Conservation (phyloP, 2,888 invertebrate genomes). For the Euproctis similis region DNA sequence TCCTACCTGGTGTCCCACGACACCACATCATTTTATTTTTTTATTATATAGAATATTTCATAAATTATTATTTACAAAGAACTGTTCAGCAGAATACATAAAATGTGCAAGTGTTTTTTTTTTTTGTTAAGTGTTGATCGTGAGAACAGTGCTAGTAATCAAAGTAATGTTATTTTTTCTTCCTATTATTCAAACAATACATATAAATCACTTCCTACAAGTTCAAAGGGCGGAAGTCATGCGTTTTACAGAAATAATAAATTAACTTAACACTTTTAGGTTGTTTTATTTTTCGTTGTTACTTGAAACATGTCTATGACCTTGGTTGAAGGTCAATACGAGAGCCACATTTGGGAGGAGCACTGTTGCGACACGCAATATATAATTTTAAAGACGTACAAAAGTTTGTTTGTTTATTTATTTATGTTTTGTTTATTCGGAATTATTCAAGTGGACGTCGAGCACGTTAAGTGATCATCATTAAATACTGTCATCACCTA, state of each 20-base stretch:
- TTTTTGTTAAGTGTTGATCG: conserved; percentile 47
- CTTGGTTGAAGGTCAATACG: conserved; percentile 63
- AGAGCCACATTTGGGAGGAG: conserved; percentile 44
- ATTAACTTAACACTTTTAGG: conserved; percentile 60
- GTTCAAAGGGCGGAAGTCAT: conserved; percentile 69
- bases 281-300: conserved; percentile 52
- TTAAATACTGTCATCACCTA: conserved; percentile 45
- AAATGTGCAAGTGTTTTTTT: too few relatives aligned
- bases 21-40: too few relatives aligned
- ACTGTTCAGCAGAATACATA: too few relatives aligned
- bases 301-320: conserved; percentile 40
- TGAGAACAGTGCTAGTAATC: conserved; percentile 57
- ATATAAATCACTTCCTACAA: conserved; percentile 73
- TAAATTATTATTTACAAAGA: too few relatives aligned
- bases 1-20: too few relatives aligned
- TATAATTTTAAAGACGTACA: conserved; percentile 46
- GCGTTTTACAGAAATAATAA: conserved; percentile 64
- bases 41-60: too few relatives aligned
- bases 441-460: conserved; percentile 59
- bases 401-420: conserved; percentile 45
- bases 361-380: conserved; percentile 49
- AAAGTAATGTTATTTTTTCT: conserved; percentile 59
- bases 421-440: conserved; percentile 54
- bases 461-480: conserved; percentile 49
- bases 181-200: conserved; percentile 52